Evolutionary conservation across 64 coral and sea anemone species (phyloP), one percentile per base, ranked within the genome.

Genomic region (Anthopleura sola): DNA sequence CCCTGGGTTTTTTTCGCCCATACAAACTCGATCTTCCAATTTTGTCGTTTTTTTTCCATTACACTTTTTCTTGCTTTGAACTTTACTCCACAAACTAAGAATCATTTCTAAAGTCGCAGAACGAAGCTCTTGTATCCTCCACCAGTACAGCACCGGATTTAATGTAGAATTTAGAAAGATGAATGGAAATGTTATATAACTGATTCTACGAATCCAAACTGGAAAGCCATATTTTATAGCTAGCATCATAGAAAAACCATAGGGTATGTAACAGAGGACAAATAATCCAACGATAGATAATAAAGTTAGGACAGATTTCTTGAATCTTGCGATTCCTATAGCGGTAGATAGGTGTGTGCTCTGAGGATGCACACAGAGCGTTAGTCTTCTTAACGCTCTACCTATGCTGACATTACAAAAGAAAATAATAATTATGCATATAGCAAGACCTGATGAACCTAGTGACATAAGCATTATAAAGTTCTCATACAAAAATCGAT

Each of bases 231-330:
- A 36, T 26, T 29, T 68, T 68, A 68, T 26, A n/a, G 62, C 62
- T 26, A 68, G 9, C 9, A 68, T 26, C 62, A 68, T 68, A 23
- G 62, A 26, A 24, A 68, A 32, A 9, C 62, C 77, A 34, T 80
- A 80, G 4, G 77, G 77, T 34, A 44, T 0, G 29, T 39, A 80
- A 38, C 37, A 80, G 16, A 26, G 3, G 3, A 37, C 18, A 44
- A 80, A 80, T 23, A 80, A 49, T 12, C 37, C 77, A 80, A 80
- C 19, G 18, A 80, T 32, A 44, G 38, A 15, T n/a, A 80, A 80
- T 26, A 80, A 23, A 19, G 77, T 80, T n/a, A 80, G 21, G 20
- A 80, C 77, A 16, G 77, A 80, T 49, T 80, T 80, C 77, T 49
- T 39, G 77, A 80, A 80, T 49, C 47, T 80, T 39, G 77, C 77